Percentiles rank a stretch among this genome's conserved stretches.
Conservation (phyloP, 2,888 invertebrate genomes). For the Epinotia bilunana region DNA sequence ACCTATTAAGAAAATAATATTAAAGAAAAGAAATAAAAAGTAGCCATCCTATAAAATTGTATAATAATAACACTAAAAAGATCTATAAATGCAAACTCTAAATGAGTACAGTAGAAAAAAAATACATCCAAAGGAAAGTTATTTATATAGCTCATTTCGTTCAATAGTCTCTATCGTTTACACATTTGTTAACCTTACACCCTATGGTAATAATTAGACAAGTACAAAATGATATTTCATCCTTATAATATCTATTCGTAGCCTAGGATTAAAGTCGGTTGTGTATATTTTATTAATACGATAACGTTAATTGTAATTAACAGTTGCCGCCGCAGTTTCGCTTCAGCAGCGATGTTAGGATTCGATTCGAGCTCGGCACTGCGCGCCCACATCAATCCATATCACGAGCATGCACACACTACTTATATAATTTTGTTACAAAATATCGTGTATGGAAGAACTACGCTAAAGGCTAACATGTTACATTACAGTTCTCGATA, state of each 20-base stretch:
- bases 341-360: constrained; percentile 27
- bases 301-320: constrained; percentile 35
- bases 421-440: constrained; percentile 54
- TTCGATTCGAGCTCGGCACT: constrained; percentile 37
- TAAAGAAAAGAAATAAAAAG: constrained; percentile 55
- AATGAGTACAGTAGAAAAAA: constrained; percentile 82
- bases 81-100: constrained; percentile 83
- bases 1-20: constrained; percentile 60
- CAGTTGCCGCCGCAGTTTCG: constrained; percentile 35
- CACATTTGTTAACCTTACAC: constrained; percentile 81
- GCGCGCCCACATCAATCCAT: constrained; percentile 43
- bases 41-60: constrained; percentile 72
- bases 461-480: constrained; percentile 82
- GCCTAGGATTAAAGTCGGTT: constrained; percentile 81
- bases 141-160: constrained; percentile 78
- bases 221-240: constrained; percentile 84
- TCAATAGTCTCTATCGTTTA: constrained; percentile 77
- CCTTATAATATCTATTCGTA: constrained; percentile 79
- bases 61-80: constrained; percentile 77
- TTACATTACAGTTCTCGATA: constrained; percentile 75
- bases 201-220: constrained; percentile 83
- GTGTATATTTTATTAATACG: constrained; percentile 71
- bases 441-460: constrained; percentile 78
- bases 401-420: constrained; percentile 64
- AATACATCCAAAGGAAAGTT: constrained; percentile 78